phyloP scores from a whole-genome alignment of 35 echinoderm and acorn worm species.

The Lytechinus variegatus region DNA sequence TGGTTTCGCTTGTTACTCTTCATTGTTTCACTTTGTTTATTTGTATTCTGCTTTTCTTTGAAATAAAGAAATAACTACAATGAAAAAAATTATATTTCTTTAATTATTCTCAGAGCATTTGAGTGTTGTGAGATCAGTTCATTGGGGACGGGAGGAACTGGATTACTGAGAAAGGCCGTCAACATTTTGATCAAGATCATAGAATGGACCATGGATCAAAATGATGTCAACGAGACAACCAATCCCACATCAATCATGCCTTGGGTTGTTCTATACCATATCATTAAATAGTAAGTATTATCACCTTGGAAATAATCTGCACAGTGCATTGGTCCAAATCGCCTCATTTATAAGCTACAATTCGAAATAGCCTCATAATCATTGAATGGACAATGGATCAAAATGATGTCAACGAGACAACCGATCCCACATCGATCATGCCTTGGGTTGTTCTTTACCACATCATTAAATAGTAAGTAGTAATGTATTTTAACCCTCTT shows the following conservation, averaged over 20 bases:
- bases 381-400: conserved; percentile 80
- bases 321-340: too few relatives aligned
- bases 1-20: too few relatives aligned
- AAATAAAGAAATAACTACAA: too few relatives aligned
- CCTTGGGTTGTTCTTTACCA: conserved; percentile 83
- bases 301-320: too few relatives aligned
- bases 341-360: too few relatives aligned
- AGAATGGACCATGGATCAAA: conserved; percentile 72
- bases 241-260: conserved; percentile 55
- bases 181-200: conserved; percentile 70
- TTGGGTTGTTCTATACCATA: conserved; percentile 80
- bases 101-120: conserved; percentile 51
- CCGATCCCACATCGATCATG: conserved; percentile 48
- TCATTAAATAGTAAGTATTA: conserved; percentile 81
- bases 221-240: conserved; percentile 45
- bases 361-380: too few relatives aligned
- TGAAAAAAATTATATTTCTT: too few relatives aligned
- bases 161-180: conserved; percentile 35
- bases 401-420: conserved; percentile 39
- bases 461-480: conserved; percentile 84
- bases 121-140: conserved; percentile 41
- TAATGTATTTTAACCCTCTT: too few relatives aligned
- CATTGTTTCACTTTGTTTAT: too few relatives aligned
- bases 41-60: too few relatives aligned
- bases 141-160: conserved; percentile 36